Evolutionary conservation across 2,113 vertebrate genomes (phyloP).

Genomic region (Mystacornis crossleyi): DNA sequence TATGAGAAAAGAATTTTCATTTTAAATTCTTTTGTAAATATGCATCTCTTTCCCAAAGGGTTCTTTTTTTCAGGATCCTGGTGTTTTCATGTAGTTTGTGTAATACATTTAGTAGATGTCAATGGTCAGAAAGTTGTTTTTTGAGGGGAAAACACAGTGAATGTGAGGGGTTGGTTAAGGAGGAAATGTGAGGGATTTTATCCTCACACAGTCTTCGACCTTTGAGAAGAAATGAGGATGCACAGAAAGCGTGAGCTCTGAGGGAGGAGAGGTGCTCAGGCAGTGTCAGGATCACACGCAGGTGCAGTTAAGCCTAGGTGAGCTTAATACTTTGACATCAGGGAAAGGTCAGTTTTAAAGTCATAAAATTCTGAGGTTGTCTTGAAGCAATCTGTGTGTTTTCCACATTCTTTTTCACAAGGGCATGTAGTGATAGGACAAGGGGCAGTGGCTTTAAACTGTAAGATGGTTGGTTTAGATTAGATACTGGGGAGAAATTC

Average conservation of each 20-base stretch:
- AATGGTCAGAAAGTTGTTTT: not conserved
- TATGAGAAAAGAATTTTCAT: not conserved
- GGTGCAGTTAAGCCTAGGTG: not conserved
- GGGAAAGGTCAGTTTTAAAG: not conserved
- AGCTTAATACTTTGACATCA: not conserved
- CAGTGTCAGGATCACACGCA: not conserved
- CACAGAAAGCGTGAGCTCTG: not conserved
- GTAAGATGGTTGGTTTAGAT: not conserved
- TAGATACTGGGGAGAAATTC: not conserved
- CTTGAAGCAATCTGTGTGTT: not conserved
- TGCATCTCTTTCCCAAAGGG: not conserved
- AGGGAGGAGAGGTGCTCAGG: not conserved
- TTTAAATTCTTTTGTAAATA: not conserved
- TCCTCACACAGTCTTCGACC: not conserved
- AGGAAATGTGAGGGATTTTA: not conserved
- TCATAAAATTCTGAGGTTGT: not conserved
- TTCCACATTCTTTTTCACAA: not conserved
- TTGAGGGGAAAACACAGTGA: not conserved
- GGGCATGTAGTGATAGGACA: not conserved
- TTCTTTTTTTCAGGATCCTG: not conserved
- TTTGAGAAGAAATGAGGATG: not conserved
- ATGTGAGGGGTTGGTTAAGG: not conserved
- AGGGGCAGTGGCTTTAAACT: not conserved
- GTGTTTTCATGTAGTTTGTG: not conserved
- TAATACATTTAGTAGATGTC: not conserved